Evolutionary conservation across 2,888 invertebrate genomes (phyloP).

Genomic region (Notodonta ziczac): DNA sequence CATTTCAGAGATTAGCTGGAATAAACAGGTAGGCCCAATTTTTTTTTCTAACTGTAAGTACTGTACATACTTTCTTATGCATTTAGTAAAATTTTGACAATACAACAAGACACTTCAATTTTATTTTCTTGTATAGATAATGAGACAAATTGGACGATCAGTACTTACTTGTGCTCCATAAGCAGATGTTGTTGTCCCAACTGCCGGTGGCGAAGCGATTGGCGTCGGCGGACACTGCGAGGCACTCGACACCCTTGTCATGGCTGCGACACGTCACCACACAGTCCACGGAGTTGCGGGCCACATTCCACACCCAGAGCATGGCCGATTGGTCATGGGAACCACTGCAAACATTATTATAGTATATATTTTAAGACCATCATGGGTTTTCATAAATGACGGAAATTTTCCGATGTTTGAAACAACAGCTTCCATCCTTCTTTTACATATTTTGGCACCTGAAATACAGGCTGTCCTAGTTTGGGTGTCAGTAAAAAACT

Average conservation of each 20-base stretch:
- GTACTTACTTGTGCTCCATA: conserved; percentile 92
- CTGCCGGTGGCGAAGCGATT: conserved; percentile 91
- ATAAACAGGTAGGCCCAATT: too few species aligned
- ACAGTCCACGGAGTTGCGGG: conserved; percentile 90
- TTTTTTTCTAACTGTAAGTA: too few species aligned
- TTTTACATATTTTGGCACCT: too few species aligned
- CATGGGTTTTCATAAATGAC: too few species aligned
- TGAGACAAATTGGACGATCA: background rate
- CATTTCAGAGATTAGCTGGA: too few species aligned
- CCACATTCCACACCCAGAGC: conserved; percentile 94
- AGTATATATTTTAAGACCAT: background rate
- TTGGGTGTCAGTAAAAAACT: too few species aligned
- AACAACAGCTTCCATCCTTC: too few species aligned
- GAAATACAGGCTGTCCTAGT: too few species aligned
- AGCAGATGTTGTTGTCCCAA: conserved; percentile 96
- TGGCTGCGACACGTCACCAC: conserved; percentile 94
- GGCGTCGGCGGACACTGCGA: conserved; percentile 89
- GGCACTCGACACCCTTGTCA: conserved; percentile 95
- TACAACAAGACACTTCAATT: too few species aligned
- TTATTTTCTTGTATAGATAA: background rate
- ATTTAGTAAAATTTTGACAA: too few species aligned
- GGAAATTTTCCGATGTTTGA: too few species aligned
- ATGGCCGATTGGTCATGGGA: conserved; percentile 97
- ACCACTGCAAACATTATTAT: conserved; percentile 80
- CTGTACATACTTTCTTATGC: too few species aligned